These are phyloP conservation scores for Bettongia penicillata DNA, from an alignment of 2,113 vertebrate species.

Conservation along the genomic window DNA sequence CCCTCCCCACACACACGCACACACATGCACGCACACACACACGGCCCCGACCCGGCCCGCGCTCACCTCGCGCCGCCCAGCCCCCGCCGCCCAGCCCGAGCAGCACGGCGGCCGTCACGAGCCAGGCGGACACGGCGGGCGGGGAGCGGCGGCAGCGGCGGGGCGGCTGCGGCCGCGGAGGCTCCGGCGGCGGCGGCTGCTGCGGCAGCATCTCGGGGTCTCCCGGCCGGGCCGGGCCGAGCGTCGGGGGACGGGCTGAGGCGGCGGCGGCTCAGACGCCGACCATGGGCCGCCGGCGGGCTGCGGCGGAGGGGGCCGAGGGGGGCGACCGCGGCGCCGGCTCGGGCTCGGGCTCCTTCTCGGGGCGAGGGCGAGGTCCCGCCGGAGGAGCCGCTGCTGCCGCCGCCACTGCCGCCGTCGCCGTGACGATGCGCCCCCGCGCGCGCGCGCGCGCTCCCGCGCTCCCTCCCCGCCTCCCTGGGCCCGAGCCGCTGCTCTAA, in stretches of 20 bases:
- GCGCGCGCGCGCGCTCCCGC: constrained; percentile 40
- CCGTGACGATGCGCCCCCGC: constrained; percentile 58
- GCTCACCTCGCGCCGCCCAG: constrained; percentile 81
- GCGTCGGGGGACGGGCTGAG: constrained; percentile 13
- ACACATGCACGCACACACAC: background rate
- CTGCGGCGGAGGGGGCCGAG: background rate
- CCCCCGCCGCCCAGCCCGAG: constrained; percentile 74
- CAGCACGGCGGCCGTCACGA: constrained; percentile 81
- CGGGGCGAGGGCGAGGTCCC: background rate
- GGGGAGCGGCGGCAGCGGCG: constrained; percentile 68
- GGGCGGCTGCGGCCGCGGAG: constrained; percentile 61
- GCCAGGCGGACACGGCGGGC: constrained; percentile 70
- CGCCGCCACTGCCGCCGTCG: constrained; percentile 50
- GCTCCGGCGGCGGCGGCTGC: constrained; percentile 65
- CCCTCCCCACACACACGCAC: too few species aligned
- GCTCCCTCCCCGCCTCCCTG: constrained; percentile 68
- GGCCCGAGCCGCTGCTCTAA: constrained; percentile 70
- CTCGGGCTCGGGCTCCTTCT: background rate
- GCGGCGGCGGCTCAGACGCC: background rate
- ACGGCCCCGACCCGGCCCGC: background rate
- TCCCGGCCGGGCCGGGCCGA: constrained; percentile 38
- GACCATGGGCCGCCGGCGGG: background rate
- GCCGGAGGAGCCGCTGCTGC: background rate
- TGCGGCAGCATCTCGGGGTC: constrained; percentile 48
- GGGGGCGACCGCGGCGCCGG: background rate